Conservation (phyloP, 2,888 invertebrate species). For the Phymatocera aterrima region DNA sequence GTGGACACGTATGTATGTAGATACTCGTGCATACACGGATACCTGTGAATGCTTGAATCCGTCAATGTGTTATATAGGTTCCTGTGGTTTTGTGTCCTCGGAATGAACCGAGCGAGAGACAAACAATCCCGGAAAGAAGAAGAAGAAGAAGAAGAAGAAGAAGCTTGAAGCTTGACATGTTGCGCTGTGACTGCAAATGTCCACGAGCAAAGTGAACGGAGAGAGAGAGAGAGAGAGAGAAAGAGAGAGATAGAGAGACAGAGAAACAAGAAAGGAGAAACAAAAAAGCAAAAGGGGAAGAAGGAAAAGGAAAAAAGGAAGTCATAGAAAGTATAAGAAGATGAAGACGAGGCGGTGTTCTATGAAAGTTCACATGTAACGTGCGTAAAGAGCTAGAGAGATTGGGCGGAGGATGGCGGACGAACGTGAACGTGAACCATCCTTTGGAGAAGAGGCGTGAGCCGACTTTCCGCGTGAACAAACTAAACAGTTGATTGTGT, state of each 20-base stretch:
- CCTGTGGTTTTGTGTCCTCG: neutral
- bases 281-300: conserved; percentile 55
- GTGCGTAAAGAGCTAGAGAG: neutral
- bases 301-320: conserved; percentile 45
- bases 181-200: neutral
- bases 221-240: neutral
- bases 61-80: too few species aligned
- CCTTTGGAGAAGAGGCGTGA: conserved; percentile 67
- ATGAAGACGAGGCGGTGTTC: neutral
- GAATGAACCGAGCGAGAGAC: too few species aligned
- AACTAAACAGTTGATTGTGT: conserved; percentile 44
- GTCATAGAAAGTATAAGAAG: conserved; percentile 56
- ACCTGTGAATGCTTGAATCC: too few species aligned
- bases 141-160: neutral
- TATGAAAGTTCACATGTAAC: neutral
- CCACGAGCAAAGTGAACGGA: neutral
- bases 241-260: conserved; percentile 24
- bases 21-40: too few species aligned
- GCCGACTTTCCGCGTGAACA: neutral
- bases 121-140: neutral
- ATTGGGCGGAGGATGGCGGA: conserved; percentile 3
- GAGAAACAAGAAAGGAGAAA: conserved; percentile 53
- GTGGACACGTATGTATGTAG: too few species aligned
- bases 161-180: too few species aligned
- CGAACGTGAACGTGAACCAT: conserved; percentile 47